Percentiles rank a stretch among this genome's conserved stretches.
These are phyloP conservation scores for Bicyclus anynana DNA, from an alignment of 1,140 invertebrate species.

Conservation along the genomic window DNA sequence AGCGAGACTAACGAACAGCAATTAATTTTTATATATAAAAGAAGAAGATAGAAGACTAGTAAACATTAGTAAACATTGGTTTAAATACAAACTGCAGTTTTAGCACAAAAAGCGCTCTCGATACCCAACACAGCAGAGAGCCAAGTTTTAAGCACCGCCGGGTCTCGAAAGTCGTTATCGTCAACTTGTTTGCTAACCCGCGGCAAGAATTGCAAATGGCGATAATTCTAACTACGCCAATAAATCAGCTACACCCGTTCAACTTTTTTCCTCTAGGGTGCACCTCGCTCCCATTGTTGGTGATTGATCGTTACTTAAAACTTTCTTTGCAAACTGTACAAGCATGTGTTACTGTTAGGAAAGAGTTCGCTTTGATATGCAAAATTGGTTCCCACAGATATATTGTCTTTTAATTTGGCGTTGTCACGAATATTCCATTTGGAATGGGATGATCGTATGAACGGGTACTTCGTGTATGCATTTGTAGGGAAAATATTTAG, in stretches of 20 bases:
- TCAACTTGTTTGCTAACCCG: slow-evolving; percentile 59
- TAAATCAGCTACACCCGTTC: slow-evolving; percentile 69
- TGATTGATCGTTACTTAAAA: slow-evolving; percentile 71
- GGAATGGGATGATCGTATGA: too few relatives aligned
- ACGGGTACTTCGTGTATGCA: too few relatives aligned
- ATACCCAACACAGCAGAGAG: not conserved
- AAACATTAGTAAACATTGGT: too few relatives aligned
- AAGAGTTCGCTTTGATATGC: slow-evolving; percentile 34
- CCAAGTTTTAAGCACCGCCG: slow-evolving; percentile 13
- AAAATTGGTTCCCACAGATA: slow-evolving; percentile 16
- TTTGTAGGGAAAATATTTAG: too few relatives aligned
- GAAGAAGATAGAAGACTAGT: too few relatives aligned
- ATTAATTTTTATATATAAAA: too few relatives aligned
- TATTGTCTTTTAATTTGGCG: slow-evolving; percentile 18
- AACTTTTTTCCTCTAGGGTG: slow-evolving; percentile 69
- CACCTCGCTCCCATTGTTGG: slow-evolving; percentile 55
- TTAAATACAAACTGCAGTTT: not conserved
- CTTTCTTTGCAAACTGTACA: slow-evolving; percentile 40
- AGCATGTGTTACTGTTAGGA: slow-evolving; percentile 53
- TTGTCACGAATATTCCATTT: too few relatives aligned
- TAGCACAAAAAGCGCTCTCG: not conserved
- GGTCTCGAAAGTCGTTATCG: slow-evolving; percentile 45
- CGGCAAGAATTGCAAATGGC: slow-evolving; percentile 74
- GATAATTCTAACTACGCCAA: slow-evolving; percentile 73
- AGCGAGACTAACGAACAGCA: too few relatives aligned